Percentiles rank a stretch among this genome's conserved stretches.
These are phyloP conservation scores for Theretra japonica DNA, from an alignment of 2,888 invertebrate genomes.

Conservation along the genomic window DNA sequence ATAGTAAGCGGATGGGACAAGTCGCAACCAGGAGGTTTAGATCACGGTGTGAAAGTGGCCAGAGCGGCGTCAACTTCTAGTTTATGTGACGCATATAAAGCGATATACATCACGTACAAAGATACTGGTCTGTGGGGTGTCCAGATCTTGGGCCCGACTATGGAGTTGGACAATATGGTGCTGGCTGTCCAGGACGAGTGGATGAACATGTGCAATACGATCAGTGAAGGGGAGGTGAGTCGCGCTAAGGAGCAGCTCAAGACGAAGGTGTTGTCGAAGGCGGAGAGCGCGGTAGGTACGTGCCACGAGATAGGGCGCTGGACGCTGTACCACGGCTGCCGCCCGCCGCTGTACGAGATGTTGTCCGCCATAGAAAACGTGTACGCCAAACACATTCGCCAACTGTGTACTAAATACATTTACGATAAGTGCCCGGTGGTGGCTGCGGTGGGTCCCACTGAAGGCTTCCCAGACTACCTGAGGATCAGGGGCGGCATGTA, in stretches of 20 bases:
- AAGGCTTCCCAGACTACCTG: constrained; percentile 93
- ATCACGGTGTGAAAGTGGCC: constrained; percentile 92
- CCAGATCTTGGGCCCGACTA: constrained; percentile 90
- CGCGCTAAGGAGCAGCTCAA: constrained; percentile 95
- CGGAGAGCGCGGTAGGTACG: constrained; percentile 94
- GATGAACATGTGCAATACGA: constrained; percentile 92
- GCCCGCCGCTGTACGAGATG: constrained; percentile 94
- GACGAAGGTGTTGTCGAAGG: constrained; percentile 94
- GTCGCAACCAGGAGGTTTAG: constrained; percentile 93
- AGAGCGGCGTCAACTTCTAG: constrained; percentile 86
- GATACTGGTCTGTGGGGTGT: constrained; percentile 98
- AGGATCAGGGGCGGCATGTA: constrained; percentile 92
- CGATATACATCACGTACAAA: constrained; percentile 98
- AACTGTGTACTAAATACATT: constrained; percentile 93
- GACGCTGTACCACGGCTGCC: constrained; percentile 94
- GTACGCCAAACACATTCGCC: constrained; percentile 88
- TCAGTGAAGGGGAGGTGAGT: constrained; percentile 94
- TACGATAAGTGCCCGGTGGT: constrained; percentile 96
- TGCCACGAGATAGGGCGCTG: constrained; percentile 98
- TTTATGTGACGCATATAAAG: constrained; percentile 95
- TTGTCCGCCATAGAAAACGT: constrained; percentile 93
- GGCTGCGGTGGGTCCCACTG: constrained; percentile 95
- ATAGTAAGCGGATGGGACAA: constrained; percentile 95
- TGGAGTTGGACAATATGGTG: constrained; percentile 88
- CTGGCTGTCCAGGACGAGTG: constrained; percentile 90